A percentile compares a stretch with the other conserved stretches of the same genome.
phyloP scores from a whole-genome alignment of 1,140 invertebrate species.

The Panonychus citri region DNA sequence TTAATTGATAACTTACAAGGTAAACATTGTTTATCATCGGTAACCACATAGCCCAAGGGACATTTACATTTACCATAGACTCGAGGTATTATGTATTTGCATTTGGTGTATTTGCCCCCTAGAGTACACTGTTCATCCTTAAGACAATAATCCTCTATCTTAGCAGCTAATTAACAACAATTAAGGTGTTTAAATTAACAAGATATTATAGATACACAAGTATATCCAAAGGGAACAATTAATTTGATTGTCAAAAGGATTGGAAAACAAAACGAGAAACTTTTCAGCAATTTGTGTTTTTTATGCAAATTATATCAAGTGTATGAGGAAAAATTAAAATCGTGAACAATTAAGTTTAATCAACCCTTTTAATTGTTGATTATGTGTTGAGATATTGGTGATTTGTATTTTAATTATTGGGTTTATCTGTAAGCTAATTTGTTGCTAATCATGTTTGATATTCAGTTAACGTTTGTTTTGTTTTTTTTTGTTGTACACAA shows the following conservation, averaged over 20 bases:
- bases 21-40: slow-evolving; percentile 14
- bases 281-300: background rate
- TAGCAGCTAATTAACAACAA: too few relatives aligned
- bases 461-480: too few relatives aligned
- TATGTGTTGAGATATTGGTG: too few relatives aligned
- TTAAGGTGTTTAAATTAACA: too few relatives aligned
- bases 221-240: background rate
- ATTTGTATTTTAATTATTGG: too few relatives aligned
- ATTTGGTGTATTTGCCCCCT: slow-evolving; percentile 53
- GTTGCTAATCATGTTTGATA: too few relatives aligned
- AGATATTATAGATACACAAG: background rate
- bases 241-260: background rate
- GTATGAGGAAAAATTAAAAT: background rate
- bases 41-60: slow-evolving; percentile 15
- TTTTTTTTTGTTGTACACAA: too few relatives aligned
- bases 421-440: too few relatives aligned
- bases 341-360: too few relatives aligned
- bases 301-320: background rate
- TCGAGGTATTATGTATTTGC: slow-evolving; percentile 64
- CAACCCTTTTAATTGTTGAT: too few relatives aligned
- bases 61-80: slow-evolving; percentile 66
- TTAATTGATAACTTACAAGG: slow-evolving; percentile 11
- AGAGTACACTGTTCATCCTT: slow-evolving; percentile 62
- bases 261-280: background rate
- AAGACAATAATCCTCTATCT: slow-evolving; percentile 61